phyloP scores from a whole-genome alignment of 2,888 invertebrate species.

The Drosophila ochracea region DNA sequence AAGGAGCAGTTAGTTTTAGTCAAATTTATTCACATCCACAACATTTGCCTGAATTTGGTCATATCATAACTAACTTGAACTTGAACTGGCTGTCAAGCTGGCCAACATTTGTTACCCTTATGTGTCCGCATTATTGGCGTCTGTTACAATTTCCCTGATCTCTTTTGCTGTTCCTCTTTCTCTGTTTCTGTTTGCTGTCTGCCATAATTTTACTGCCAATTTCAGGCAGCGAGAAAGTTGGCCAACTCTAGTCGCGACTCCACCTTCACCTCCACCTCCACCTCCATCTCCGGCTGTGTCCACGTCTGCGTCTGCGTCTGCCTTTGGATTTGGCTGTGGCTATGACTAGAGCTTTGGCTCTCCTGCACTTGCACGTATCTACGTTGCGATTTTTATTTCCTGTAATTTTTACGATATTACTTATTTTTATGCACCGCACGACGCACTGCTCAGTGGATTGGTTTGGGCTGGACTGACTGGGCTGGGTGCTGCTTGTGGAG shows the following conservation, averaged over 20 bases:
- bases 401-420: slow-evolving; percentile 80
- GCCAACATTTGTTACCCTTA: slow-evolving; percentile 26
- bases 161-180: slow-evolving; percentile 21
- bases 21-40: slow-evolving; percentile 11
- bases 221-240: slow-evolving; percentile 72
- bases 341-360: slow-evolving; percentile 30
- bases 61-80: slow-evolving; percentile 63
- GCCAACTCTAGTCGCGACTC: slow-evolving; percentile 38
- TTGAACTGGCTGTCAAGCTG: slow-evolving; percentile 46
- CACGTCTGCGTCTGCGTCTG: neutral
- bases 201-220: slow-evolving; percentile 76
- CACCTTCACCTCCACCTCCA: neutral
- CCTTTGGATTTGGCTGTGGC: slow-evolving; percentile 19
- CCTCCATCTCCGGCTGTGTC: neutral
- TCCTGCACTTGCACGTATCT: slow-evolving; percentile 75
- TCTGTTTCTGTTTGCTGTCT: slow-evolving; percentile 30
- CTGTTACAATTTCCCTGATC: slow-evolving; percentile 64
- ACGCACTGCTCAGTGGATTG: slow-evolving; percentile 38
- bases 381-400: slow-evolving; percentile 77
- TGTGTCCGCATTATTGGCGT: slow-evolving; percentile 35
- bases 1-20: neutral
- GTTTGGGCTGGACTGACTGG: neutral
- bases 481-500: slow-evolving; percentile 14
- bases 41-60: slow-evolving; percentile 53
- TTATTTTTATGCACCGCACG: slow-evolving; percentile 78